Evolutionary conservation across 2,797 vertebrate species (phyloP), one percentile per base, ranked within the genome.

Genomic region (Apodemus agrarius): DNA sequence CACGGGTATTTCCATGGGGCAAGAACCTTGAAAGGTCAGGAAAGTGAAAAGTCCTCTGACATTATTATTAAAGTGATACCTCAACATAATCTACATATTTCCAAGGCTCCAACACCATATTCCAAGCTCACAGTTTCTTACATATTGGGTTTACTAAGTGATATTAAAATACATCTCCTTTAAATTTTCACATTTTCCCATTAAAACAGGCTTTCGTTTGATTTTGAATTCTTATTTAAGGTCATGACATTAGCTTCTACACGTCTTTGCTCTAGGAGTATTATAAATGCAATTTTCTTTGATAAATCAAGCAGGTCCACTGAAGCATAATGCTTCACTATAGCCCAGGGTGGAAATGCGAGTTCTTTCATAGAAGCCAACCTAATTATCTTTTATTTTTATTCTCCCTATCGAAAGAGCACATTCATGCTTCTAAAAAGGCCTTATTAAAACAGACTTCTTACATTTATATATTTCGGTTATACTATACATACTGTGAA

Each of bases 341-440:
- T 89, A 87, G 95, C 93, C 95, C 78, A 89, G 34, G 82, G 96
- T 96, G 78, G 40, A 96, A 97, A 95, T 94, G 69, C 84, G 89
- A 91, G 69, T 89, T 89, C 69, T 94, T 97, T 95, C 90, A 84
- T 80, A 95, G 57, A 59, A 96, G 85, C 93, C 93, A 94, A 92
- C 79, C 79, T 97, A 97, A 97, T 97, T 98, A 97, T 94, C 85
- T 97, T 94, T 96, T 94, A 97, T 93, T 97, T 97, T 97, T 91
- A 93, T 97, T 96, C 94, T 97, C 80, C 37, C 69, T 75, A 96
- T 96, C 94, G 96, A 97, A 97, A 97, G 96, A 83, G 82, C 92
- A 96, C 63, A 96, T 87, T 96, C 84, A 95, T 92, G 72, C 57
- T 84, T 97, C 96, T 97, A 88, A 95, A 97, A 97, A 54, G 89